These are phyloP conservation scores for Eumaeus atala DNA, from an alignment of 1,140 invertebrate genomes.

Conservation along the genomic window DNA sequence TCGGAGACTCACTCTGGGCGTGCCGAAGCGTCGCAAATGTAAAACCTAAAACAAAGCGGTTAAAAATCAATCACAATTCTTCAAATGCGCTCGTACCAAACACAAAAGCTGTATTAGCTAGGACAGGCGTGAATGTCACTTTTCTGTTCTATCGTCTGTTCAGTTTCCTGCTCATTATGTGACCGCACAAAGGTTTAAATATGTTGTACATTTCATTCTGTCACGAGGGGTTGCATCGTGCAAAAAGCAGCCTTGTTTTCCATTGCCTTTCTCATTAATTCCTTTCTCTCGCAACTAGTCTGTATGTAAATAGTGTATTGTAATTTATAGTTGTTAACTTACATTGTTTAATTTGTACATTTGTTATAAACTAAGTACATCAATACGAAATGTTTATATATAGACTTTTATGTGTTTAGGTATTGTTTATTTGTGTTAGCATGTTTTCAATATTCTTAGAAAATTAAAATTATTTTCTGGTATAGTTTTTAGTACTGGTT, in stretches of 20 bases:
- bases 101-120: conserved; percentile 4
- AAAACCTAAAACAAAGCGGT: too few species aligned
- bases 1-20: too few species aligned
- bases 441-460: too few species aligned
- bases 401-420: too few species aligned
- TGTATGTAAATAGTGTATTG: conserved; percentile 29
- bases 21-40: too few species aligned
- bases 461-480: too few species aligned
- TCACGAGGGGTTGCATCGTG: conserved; percentile 45
- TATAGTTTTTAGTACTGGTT: too few species aligned
- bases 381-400: too few species aligned
- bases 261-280: conserved; percentile 36
- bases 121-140: conserved; percentile 20
- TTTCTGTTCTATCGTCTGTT: conserved; percentile 29
- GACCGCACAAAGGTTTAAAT: conserved; percentile 44
- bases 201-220: conserved; percentile 29
- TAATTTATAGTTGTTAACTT: conserved; percentile 39
- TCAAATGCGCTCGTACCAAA: neutral
- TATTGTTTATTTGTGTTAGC: too few species aligned
- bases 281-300: conserved; percentile 34
- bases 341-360: conserved; percentile 14
- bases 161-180: conserved; percentile 25
- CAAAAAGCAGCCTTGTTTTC: conserved; percentile 40
- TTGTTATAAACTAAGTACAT: neutral
- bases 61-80: conserved; percentile 4